Base-by-base conservation (phyloP, 2,888 invertebrate species). In the Penaeus monodon region DNA sequence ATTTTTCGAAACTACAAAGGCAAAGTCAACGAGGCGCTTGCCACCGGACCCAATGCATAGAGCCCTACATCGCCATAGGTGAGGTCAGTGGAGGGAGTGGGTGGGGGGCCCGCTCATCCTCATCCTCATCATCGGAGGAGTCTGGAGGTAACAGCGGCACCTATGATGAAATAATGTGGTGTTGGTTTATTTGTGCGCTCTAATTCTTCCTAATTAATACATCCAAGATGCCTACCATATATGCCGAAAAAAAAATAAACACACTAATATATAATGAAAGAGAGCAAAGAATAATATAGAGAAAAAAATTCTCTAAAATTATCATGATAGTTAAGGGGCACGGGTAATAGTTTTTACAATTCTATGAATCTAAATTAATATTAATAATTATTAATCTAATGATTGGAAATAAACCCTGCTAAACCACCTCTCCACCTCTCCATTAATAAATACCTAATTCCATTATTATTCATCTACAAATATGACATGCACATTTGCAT, bases 61-160 rank as follows among this genome's bases (percentile, higher is more conserved):
- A 91, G 92, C 24, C 92, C 93, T 24, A 93, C 91, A 91, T 93
- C 93, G 33, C 92, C 92, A 90, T 93, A 93, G 2, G 92, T 91
- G 24, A 92, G 88, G 73, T 92, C 92, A 49, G 88, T 74, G 14
- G 88, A 77, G 70, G 84, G 83, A 17, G 80, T 85, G n/a, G 74
- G 86, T 22, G 76, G 88, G 63, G 84, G 85, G 24, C 84, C n/a
- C n/a, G 65, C 84, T 84, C 89, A 49, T 85, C 88, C 10, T 89
- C 89, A 14, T 88, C 88, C 44, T 83, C 87, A n/a, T 85, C 89
- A n/a, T 84, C 85, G 27, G 89, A 86, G 64, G 88, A 85, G 44
- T 84, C 84, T 24, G 88, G 86, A 4, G 87, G 83, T 33, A 88
- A 84, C 6, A 90, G 82, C 44, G 89, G 88, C 7, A 85, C 88